phyloP scores from a whole-genome alignment of 92 coral and sea anemone species.

The Phymanthus crucifer region DNA sequence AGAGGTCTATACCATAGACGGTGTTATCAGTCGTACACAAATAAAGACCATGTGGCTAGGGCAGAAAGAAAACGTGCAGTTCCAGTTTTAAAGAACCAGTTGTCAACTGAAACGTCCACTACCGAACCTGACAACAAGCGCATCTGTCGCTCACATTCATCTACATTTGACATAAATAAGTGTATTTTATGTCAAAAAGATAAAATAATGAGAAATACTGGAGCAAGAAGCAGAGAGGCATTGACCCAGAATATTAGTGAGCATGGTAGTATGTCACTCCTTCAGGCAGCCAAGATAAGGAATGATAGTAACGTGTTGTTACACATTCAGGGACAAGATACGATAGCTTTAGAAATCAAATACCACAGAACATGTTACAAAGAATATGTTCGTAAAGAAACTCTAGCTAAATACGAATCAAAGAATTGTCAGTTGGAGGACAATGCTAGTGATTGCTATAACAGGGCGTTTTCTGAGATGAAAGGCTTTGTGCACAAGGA shows the following conservation, averaged over 20 bases:
- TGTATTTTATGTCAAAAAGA: conserved; percentile 44
- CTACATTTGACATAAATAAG: conserved; percentile 35
- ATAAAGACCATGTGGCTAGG: too few species aligned
- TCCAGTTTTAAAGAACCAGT: too few species aligned
- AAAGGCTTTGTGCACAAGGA: conserved; percentile 34
- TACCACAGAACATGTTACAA: conserved; percentile 51
- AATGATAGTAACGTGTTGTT: conserved; percentile 41
- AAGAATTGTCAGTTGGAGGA: conserved; percentile 50
- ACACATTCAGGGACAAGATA: conserved; percentile 39
- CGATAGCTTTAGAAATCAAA: conserved; percentile 46
- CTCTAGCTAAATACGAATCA: conserved; percentile 42
- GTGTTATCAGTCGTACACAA: too few species aligned
- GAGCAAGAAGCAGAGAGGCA: conserved; percentile 45
- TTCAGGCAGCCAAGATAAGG: conserved; percentile 45
- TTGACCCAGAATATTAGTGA: conserved; percentile 30
- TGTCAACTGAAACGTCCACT: too few species aligned
- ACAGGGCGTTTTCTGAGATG: conserved; percentile 37
- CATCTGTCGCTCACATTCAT: conserved; percentile 31
- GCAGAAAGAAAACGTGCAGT: too few species aligned
- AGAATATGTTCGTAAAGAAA: conserved; percentile 39
- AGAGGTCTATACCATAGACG: too few species aligned
- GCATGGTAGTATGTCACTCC: conserved; percentile 35
- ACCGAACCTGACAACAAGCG: conserved; percentile 20
- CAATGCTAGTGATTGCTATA: conserved; percentile 30
- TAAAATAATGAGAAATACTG: conserved; percentile 30